These are phyloP conservation scores for Melanargia galathea DNA, from an alignment of 2,888 invertebrate species.

Conservation along the genomic window DNA sequence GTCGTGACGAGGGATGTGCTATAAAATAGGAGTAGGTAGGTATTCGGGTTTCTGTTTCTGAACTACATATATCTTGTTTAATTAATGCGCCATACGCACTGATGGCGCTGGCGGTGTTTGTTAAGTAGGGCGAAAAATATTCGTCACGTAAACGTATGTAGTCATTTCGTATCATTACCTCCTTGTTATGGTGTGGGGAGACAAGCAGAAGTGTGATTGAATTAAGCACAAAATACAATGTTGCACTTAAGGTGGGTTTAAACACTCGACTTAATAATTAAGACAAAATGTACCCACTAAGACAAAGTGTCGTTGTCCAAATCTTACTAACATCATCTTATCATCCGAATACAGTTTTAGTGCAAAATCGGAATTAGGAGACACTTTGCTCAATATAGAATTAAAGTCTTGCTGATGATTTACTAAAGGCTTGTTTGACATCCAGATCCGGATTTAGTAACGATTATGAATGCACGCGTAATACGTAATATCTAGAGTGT, in stretches of 20 bases:
- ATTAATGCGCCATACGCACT: slow-evolving; percentile 11
- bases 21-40: too few relatives aligned
- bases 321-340: background rate
- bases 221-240: slow-evolving; percentile 7
- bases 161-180: slow-evolving; percentile 25
- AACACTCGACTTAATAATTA: too few relatives aligned
- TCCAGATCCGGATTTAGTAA: too few relatives aligned
- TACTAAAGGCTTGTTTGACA: too few relatives aligned
- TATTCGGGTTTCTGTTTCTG: too few relatives aligned
- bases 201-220: slow-evolving; percentile 15
- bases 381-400: too few relatives aligned
- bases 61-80: slow-evolving; percentile 17
- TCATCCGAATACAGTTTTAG: background rate
- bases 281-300: too few relatives aligned
- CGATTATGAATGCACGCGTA: too few relatives aligned
- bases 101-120: slow-evolving; percentile 16
- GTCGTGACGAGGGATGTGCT: too few relatives aligned
- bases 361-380: too few relatives aligned
- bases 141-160: slow-evolving; percentile 23
- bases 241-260: background rate
- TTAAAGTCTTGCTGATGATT: too few relatives aligned
- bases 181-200: slow-evolving; percentile 20
- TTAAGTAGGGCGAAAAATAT: slow-evolving; percentile 27
- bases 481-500: background rate
- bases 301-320: too few relatives aligned